A percentile compares a stretch with the other conserved stretches of the same genome.
These are phyloP conservation scores for Vidua macroura DNA, from an alignment of 2,113 vertebrate genomes.

Conservation along the genomic window DNA sequence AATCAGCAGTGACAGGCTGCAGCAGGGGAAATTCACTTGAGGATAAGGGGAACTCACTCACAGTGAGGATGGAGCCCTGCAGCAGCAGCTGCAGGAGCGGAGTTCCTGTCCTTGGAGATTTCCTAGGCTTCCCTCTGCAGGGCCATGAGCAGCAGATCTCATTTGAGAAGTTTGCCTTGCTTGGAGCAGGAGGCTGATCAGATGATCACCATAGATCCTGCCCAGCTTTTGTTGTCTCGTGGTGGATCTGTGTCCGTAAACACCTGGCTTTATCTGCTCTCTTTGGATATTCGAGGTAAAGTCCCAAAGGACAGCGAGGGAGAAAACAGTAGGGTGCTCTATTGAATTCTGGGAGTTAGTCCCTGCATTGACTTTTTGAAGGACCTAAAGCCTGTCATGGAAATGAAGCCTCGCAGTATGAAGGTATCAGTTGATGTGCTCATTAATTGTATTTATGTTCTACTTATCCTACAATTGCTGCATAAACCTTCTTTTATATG, in stretches of 20 bases:
- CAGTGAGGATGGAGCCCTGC: neutral
- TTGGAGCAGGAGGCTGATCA: neutral
- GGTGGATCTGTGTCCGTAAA: neutral
- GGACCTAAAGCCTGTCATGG: neutral
- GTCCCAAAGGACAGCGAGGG: fast-evolving
- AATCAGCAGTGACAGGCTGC: neutral
- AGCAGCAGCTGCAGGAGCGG: neutral
- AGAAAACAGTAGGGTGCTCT: neutral
- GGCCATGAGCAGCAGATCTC: neutral
- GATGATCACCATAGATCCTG: neutral
- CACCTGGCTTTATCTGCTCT: neutral
- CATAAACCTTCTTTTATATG: neutral
- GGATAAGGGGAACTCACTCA: fast-evolving
- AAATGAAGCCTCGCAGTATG: neutral
- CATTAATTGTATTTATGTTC: neutral
- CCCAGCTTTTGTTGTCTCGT: fast-evolving
- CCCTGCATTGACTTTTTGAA: neutral
- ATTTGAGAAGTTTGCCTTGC: neutral
- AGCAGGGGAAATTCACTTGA: neutral
- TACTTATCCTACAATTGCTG: neutral
- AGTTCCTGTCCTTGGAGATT: neutral
- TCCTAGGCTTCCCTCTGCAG: neutral
- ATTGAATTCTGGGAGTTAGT: neutral
- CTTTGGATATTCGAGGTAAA: fast-evolving
- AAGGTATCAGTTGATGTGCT: neutral